Conservation (phyloP, 2,113 vertebrate species). For the Apodemus sylvaticus region DNA sequence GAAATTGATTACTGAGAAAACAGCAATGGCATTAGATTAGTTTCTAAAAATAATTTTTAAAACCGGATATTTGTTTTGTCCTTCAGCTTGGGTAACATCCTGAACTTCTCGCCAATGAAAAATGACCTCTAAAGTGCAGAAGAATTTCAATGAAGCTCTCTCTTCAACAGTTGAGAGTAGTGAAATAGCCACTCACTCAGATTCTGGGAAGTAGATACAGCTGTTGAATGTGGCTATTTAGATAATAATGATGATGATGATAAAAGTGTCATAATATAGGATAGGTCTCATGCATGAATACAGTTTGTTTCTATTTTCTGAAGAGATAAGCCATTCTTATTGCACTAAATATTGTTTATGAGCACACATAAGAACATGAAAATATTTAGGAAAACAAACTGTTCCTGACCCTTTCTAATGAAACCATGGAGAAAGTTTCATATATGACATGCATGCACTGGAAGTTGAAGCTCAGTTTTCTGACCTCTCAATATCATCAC, state of each 20-base stretch:
- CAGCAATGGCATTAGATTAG: too few species aligned
- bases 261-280: not conserved
- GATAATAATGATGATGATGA: too few species aligned
- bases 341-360: not conserved
- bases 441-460: not conserved
- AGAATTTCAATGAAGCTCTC: not conserved
- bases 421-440: not conserved
- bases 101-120: not conserved
- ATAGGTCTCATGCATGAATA: not conserved
- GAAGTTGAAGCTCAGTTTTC: not conserved
- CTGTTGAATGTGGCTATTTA: not conserved
- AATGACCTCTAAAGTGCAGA: not conserved
- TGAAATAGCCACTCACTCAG: not conserved
- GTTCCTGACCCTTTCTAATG: not conserved
- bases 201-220: not conserved
- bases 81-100: not conserved
- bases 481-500: not conserved
- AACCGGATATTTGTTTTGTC: not conserved
- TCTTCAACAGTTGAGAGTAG: not conserved
- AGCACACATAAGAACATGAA: not conserved
- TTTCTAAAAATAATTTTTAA: not conserved
- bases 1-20: not conserved
- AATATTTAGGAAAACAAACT: not conserved
- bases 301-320: not conserved
- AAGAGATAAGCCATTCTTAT: not conserved